These are phyloP conservation scores for Meda fulgida DNA, from an alignment of 2,797 vertebrate genomes.

Conservation along the genomic window DNA sequence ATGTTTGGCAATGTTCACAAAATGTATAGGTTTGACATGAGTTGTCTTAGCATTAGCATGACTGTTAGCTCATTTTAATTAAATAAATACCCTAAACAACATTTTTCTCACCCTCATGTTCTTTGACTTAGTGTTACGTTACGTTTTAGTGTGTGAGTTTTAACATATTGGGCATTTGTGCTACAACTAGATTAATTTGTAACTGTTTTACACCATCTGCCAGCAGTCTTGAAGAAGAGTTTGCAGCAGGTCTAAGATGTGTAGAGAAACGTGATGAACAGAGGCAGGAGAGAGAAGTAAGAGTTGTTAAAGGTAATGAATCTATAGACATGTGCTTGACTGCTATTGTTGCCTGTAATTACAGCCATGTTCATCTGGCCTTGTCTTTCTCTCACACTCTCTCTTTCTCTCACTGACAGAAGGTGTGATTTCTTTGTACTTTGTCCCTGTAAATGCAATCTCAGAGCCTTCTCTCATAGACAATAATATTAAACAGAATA, in stretches of 20 bases:
- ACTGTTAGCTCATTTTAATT: background rate
- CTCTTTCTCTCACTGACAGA: slow-evolving; percentile 30
- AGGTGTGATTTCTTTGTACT: slow-evolving; percentile 73
- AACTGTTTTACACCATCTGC: slow-evolving; percentile 17
- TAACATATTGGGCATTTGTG: background rate
- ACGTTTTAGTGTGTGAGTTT: background rate
- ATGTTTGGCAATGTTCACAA: background rate
- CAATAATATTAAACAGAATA: slow-evolving; percentile 80
- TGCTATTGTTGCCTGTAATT: slow-evolving; percentile 86
- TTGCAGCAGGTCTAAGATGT: background rate
- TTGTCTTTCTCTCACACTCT: slow-evolving; percentile 25
- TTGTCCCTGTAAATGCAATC: slow-evolving; percentile 69
- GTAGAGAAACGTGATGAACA: slow-evolving; percentile 51
- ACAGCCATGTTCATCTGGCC: slow-evolving; percentile 78
- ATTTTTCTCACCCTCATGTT: background rate
- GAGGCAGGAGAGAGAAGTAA: slow-evolving; percentile 50
- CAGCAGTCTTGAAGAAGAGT: background rate
- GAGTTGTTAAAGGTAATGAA: slow-evolving; percentile 86
- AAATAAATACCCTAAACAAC: background rate
- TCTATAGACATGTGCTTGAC: slow-evolving; percentile 71
- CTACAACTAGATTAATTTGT: background rate
- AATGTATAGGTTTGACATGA: no score
- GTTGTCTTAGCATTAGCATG: background rate
- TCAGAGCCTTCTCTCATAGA: slow-evolving; percentile 78
- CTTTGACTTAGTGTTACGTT: no score